Evolutionary conservation across 1,140 invertebrate species (phyloP).

Genomic region (Sesamia nonagrioides): DNA sequence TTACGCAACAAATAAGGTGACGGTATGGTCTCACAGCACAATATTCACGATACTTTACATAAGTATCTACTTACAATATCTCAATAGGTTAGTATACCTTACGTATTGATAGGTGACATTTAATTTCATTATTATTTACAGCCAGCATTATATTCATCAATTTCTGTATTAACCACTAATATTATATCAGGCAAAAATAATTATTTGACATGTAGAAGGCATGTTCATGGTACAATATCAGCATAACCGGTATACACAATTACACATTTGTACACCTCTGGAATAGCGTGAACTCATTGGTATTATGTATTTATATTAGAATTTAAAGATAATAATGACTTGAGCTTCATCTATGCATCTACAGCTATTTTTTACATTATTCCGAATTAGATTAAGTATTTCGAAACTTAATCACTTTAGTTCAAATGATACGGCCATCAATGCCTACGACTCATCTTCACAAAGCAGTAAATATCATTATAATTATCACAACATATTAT

Average conservation of each 20-base stretch:
- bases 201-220: constrained; percentile 70
- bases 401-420: constrained; percentile 43
- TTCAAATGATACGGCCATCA: constrained; percentile 45
- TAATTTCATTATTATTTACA: constrained; percentile 59
- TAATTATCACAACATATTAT: constrained; percentile 69
- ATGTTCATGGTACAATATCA: constrained; percentile 76
- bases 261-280: constrained; percentile 49
- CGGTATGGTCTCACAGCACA: constrained; percentile 63
- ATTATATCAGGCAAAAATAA: constrained; percentile 62
- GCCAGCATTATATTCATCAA: constrained; percentile 45
- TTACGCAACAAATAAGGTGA: constrained; percentile 58
- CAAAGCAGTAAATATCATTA: constrained; percentile 60
- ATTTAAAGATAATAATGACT: constrained; percentile 67
- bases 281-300: constrained; percentile 48
- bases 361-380: constrained; percentile 55
- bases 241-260: constrained; percentile 55
- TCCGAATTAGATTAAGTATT: constrained; percentile 48
- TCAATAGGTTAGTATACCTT: constrained; percentile 49
- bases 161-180: constrained; percentile 48
- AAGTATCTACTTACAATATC: constrained; percentile 41
- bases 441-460: constrained; percentile 50
- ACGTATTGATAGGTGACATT: constrained; percentile 60
- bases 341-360: constrained; percentile 71
- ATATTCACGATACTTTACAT: constrained; percentile 55
- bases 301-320: constrained; percentile 52